A percentile compares a stretch with the other conserved stretches of the same genome.
phyloP scores from a whole-genome alignment of 37 sponge, comb jelly and placozoan genomes.

The Halichondria panicea region DNA sequence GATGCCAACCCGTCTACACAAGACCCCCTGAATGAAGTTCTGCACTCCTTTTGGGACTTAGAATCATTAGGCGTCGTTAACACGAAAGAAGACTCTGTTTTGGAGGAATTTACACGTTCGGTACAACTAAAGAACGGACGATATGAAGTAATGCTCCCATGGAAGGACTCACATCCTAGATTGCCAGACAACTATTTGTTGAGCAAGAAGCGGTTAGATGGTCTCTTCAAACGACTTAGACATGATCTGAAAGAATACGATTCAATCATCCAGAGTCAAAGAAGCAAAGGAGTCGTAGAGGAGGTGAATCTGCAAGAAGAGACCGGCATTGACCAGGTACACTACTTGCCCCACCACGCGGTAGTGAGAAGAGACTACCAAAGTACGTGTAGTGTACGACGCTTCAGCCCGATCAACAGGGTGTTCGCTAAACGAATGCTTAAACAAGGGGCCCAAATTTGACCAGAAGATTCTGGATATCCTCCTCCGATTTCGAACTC shows the following conservation, averaged over 20 bases:
- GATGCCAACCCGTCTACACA: background rate
- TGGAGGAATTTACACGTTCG: background rate
- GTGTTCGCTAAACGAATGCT: slow-evolving; percentile 8
- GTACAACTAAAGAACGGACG: slow-evolving; percentile 1
- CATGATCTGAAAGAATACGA: slow-evolving; percentile 17
- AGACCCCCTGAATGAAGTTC: slow-evolving; percentile 7
- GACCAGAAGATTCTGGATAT: slow-evolving; percentile 24
- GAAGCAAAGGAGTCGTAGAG: slow-evolving; percentile 20
- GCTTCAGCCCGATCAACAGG: slow-evolving; percentile 24
- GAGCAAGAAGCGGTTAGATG: slow-evolving; percentile 9
- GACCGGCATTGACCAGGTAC: background rate
- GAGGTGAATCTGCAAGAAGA: background rate
- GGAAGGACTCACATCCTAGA: slow-evolving; percentile 15
- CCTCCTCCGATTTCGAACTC: slow-evolving; percentile 11
- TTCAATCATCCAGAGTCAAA: slow-evolving; percentile 17
- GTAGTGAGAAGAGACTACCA: slow-evolving; percentile 37
- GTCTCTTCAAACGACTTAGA: slow-evolving; percentile 16
- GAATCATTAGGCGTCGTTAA: slow-evolving; percentile 26
- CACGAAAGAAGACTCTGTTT: background rate
- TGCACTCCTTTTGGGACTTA: slow-evolving; percentile 23
- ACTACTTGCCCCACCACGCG: slow-evolving; percentile 41
- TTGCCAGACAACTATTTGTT: slow-evolving; percentile 28
- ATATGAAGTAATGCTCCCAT: slow-evolving; percentile 31
- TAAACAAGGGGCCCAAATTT: slow-evolving; percentile 21
- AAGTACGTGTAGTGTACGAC: slow-evolving; percentile 52